Evolutionary conservation across 1,140 invertebrate genomes (phyloP), one percentile per base, ranked within the genome.

Genomic region (Coptotermes formosanus): DNA sequence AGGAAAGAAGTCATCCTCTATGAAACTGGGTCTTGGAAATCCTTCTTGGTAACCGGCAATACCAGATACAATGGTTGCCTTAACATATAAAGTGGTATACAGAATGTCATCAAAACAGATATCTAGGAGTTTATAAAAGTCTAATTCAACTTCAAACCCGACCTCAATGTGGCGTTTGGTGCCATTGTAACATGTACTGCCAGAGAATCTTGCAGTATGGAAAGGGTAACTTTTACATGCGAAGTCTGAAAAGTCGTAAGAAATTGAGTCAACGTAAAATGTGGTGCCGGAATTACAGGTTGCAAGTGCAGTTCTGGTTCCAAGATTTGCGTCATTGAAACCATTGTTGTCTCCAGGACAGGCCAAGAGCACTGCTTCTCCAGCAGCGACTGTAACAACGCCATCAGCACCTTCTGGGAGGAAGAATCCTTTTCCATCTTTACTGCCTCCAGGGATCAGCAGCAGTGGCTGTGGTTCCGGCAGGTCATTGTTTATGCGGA

Each of bases 1-100:
- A 11, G 87, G 86, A 69, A 88, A 90, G 83, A 89, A 89, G 3
- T 83, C 86, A 38, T 87, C 89, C 84, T 89, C 85, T 44, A 86
- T 83, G 83, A 90, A 90, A 7, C 43, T 75, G 0, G 88, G 88
- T 55, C 89, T 48, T n/a, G 86, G 86, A 38, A 88, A 85, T 8
- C 59, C 64, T 0, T 12, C 82, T 82, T 88, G 87, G 21, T 84
- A 83, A 25, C 85, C 83, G 64, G 85, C 85, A 23, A 88, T 88
- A 6, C 52, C 85, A n/a, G 87, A 45, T 30, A 82, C 48, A 3
- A 88, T 85, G 82, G 52, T 85, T n/a, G 87, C 69, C 25, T 88
- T 87, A 8, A 86, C 85, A 44, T 86, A 88, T 23, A 88, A 69
- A n/a, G 88, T 88, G 11, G 86, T 84, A 16, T 44, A 44, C 7